Percentiles rank a stretch among this genome's conserved stretches.
Evolutionary conservation across 2,797 vertebrate genomes (phyloP).

Genomic region (Gambelia wislizenii): DNA sequence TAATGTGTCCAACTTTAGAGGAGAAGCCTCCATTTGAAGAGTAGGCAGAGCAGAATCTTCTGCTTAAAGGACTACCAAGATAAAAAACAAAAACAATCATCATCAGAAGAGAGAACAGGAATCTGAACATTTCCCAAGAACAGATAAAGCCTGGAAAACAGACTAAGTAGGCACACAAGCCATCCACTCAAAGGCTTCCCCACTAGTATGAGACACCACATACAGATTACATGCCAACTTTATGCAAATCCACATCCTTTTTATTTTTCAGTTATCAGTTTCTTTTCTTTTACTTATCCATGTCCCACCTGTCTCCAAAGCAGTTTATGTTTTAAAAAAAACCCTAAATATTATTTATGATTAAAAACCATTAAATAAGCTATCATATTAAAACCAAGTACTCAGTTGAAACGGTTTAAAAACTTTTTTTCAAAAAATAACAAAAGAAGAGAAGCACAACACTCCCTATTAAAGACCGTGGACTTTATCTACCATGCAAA

Average conservation of each 20-base stretch:
- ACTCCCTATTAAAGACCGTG: no score
- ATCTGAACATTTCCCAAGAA: background rate
- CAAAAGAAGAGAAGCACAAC: no score
- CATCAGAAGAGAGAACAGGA: background rate
- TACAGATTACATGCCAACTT: background rate
- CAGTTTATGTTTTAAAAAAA: no score
- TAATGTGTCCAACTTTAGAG: no score
- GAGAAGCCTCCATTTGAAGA: no score
- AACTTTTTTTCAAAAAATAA: no score
- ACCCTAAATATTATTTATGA: no score
- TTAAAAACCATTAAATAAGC: no score
- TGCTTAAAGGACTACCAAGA: background rate
- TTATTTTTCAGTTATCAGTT: background rate
- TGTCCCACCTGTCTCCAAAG: no score
- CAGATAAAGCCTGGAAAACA: background rate
- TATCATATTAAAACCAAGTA: no score
- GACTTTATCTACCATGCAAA: no score
- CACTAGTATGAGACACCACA: background rate
- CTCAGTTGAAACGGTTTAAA: no score
- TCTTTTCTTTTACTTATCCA: background rate
- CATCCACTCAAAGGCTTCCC: background rate
- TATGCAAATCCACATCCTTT: background rate
- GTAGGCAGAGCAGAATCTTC: background rate
- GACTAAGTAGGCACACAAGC: background rate
- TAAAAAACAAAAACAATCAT: background rate